Evolutionary conservation across 2,888 invertebrate genomes (phyloP).

Genomic region (Nephrotoma flavescens): DNA sequence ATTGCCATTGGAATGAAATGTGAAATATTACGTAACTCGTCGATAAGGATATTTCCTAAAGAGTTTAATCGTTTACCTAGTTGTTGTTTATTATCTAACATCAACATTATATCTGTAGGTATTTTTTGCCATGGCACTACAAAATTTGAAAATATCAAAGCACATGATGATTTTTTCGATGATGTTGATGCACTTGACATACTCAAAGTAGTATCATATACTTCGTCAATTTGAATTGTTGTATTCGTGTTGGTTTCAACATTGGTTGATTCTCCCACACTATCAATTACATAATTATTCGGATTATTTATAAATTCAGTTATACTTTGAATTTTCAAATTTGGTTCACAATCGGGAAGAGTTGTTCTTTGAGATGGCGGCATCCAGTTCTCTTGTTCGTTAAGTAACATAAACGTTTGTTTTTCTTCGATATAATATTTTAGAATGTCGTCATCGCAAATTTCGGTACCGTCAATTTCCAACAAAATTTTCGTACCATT

Average conservation of each 20-base stretch:
- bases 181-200: no score
- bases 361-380: no score
- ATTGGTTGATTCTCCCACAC: no score
- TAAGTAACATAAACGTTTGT: background rate
- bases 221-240: no score
- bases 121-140: slow-evolving; percentile 12
- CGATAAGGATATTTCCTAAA: slow-evolving; percentile 11
- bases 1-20: slow-evolving; percentile 9
- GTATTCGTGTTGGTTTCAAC: no score
- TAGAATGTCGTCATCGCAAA: slow-evolving; percentile 2
- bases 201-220: no score
- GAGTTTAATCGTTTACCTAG: slow-evolving; percentile 10
- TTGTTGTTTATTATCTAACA: slow-evolving; percentile 4
- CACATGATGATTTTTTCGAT: no score
- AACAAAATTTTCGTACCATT: background rate
- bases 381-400: background rate
- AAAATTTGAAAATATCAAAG: slow-evolving; percentile 10
- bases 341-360: no score
- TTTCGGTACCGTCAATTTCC: slow-evolving; percentile 5
- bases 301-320: no score
- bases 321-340: no score
- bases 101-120: slow-evolving; percentile 6
- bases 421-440: background rate
- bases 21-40: slow-evolving; percentile 11
- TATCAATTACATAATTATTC: no score